These are phyloP conservation scores for Schizopygopsis malacanthus DNA, from an alignment of 2,797 vertebrate genomes.

Conservation along the genomic window DNA sequence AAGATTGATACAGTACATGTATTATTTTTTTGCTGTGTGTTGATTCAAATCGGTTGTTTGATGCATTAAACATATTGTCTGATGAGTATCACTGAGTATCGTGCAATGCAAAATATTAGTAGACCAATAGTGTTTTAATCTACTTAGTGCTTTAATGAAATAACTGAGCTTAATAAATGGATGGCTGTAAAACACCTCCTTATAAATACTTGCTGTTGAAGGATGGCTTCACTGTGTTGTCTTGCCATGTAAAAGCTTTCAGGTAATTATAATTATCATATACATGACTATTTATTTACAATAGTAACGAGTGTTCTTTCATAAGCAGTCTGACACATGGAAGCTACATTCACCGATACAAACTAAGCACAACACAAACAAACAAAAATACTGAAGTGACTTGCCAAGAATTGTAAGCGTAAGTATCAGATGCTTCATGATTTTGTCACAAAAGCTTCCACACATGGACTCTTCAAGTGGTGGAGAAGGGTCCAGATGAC, in stretches of 20 bases:
- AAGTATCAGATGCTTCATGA: constrained; percentile 92
- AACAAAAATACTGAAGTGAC: neutral
- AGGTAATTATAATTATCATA: neutral
- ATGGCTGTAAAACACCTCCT: neutral
- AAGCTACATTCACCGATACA: neutral
- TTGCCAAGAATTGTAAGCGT: constrained; percentile 93
- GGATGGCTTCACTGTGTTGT: neutral
- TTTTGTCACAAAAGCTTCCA: constrained; percentile 82
- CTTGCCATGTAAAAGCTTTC: neutral
- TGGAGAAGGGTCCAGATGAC: constrained; percentile 80
- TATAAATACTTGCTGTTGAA: neutral
- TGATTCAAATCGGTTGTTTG: neutral
- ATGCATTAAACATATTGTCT: constrained; percentile 3
- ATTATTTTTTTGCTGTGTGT: neutral
- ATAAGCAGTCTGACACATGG: neutral
- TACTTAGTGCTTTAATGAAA: neutral
- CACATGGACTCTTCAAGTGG: constrained; percentile 72
- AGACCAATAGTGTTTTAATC: neutral
- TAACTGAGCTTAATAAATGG: neutral
- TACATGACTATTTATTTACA: neutral
- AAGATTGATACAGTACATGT: too few relatives aligned
- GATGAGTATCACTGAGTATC: too few relatives aligned
- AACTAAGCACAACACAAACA: neutral
- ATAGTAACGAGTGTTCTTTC: neutral
- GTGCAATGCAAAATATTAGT: too few relatives aligned